Percentiles rank a stretch among this genome's conserved stretches.
These are phyloP conservation scores for Struthidea cinerea DNA, from an alignment of 2,113 vertebrate genomes.

Conservation along the genomic window DNA sequence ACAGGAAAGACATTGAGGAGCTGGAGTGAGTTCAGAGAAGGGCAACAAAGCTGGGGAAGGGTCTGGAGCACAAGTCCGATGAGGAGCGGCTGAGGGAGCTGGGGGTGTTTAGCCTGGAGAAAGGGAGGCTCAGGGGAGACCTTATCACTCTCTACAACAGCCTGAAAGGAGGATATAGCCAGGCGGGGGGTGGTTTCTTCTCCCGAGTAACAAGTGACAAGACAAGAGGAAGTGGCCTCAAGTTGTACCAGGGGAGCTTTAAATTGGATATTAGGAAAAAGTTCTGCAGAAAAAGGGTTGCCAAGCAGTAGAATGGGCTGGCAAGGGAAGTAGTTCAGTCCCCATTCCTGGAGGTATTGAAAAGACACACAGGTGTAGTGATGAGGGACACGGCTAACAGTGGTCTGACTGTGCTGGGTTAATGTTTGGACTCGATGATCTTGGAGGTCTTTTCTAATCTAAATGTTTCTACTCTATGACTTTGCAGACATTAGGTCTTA, in stretches of 20 bases:
- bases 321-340: background rate
- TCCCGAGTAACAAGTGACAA: background rate
- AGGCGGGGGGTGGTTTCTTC: accelerated
- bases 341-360: background rate
- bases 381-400: background rate
- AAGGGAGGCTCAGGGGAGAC: background rate
- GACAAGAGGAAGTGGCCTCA: background rate
- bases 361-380: background rate
- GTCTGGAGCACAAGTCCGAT: background rate
- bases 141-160: background rate
- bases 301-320: background rate
- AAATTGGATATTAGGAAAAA: background rate
- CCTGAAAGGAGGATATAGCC: background rate
- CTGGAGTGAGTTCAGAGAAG: background rate
- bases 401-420: background rate
- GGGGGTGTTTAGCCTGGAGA: background rate
- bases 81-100: background rate
- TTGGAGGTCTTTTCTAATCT: background rate
- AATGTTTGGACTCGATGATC: background rate
- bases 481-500: background rate
- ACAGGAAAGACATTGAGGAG: background rate
- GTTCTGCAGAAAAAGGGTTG: background rate
- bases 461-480: background rate
- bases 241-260: background rate
- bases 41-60: background rate